Evolutionary conservation across 2,113 vertebrate genomes (phyloP).

Genomic region (Psilopogon haemacephalus): DNA sequence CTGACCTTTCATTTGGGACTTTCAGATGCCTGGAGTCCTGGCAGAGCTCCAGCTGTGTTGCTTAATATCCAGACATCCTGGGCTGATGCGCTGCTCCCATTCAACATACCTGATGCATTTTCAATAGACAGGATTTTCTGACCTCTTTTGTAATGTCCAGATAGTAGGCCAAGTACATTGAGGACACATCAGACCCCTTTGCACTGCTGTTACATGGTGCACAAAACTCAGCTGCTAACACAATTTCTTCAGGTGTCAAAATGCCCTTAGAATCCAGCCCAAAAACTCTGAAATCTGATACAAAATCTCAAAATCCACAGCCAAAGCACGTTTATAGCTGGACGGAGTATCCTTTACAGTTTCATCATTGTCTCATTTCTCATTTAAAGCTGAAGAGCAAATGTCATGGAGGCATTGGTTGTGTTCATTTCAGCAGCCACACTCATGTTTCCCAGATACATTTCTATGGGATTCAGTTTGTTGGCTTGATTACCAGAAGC

Average conservation of each 20-base stretch:
- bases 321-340: background rate
- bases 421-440: background rate
- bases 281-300: conserved; percentile 32
- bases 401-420: background rate
- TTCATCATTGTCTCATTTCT: conserved; percentile 2
- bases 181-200: background rate
- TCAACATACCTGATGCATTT: background rate
- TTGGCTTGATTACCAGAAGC: conserved; percentile 28
- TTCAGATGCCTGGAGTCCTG: background rate
- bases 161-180: background rate
- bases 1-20: background rate
- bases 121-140: background rate
- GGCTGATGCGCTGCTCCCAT: background rate
- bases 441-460: background rate
- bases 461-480: background rate
- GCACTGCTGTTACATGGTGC: background rate
- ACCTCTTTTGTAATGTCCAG: background rate
- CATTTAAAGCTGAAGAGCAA: background rate
- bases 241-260: background rate
- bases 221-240: background rate
- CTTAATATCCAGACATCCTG: background rate
- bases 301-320: conserved; percentile 14
- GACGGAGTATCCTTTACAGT: background rate
- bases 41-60: background rate
- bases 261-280: background rate